Evolutionary conservation across 2,888 invertebrate genomes (phyloP), one percentile per base, ranked within the genome.

Genomic region (Julus scandinavius): DNA sequence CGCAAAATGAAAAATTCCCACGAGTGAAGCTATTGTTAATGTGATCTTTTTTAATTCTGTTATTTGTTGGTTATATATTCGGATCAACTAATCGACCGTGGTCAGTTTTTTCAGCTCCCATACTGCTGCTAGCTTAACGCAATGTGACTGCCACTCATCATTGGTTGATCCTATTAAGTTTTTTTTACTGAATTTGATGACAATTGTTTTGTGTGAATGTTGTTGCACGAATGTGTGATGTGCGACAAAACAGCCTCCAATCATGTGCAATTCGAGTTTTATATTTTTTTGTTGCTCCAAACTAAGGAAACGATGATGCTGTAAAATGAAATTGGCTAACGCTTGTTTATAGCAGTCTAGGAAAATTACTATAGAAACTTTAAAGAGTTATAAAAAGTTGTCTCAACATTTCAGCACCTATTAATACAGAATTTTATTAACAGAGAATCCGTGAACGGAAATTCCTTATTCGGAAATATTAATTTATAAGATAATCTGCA

Each of bases 41-140:
- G 85, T 85, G 85, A 85, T 85, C 85, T 85, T 85, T 85, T 85
- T 49, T 85, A 49, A 85, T 85, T 85, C 85, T 85, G 85, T 85
- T 85, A 85, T 85, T 85, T 85, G 85, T 85, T 85, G 80, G 80
- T 80, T 80, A 80, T 80, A 80, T 80, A 80, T 40, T 80, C 80
- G 80, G 80, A 40, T 80, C 80, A 80, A 38, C 80, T 80, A 15
- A 80, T 40, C 38, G 15, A 80, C 80, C 1, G 80, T 38, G 38
- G 80, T 38, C 80, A 15, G 80, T 38, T 2, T 72, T 29, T 40
- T 80, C 38, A 3, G 38, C 38, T 80, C 80, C 45, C 45, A 45
- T 45, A 45, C 5, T 45, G 45, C 45, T 45, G 7, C 45, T 45
- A 7, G 45, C 45, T 45, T 45, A 45, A 45, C 45, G 45, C 45